phyloP scores from a whole-genome alignment of 2,888 invertebrate genomes.

The Acanthosoma haemorrhoidale region DNA sequence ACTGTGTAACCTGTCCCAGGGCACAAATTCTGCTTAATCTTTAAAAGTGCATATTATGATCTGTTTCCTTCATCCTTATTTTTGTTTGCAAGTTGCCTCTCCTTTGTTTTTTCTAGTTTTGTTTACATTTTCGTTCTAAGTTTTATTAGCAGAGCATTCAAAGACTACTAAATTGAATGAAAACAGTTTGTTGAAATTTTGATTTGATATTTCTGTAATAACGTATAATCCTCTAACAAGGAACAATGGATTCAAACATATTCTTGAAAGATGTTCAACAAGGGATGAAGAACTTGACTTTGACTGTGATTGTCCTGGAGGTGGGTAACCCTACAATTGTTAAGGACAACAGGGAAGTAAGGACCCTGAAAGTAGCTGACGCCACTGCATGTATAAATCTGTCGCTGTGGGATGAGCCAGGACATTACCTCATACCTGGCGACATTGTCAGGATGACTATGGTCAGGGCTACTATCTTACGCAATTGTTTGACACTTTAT shows the following conservation, averaged over 20 bases:
- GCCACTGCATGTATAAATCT: conserved; percentile 85
- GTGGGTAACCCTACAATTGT: conserved; percentile 82
- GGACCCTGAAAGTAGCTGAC: conserved; percentile 91
- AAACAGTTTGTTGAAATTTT: too few species aligned
- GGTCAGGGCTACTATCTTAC: conserved; percentile 84
- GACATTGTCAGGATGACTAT: conserved; percentile 85
- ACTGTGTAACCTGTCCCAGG: too few species aligned
- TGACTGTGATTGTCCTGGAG: conserved; percentile 89
- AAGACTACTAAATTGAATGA: too few species aligned
- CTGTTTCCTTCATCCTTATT: too few species aligned
- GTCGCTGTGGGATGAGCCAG: conserved; percentile 95
- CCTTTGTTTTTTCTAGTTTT: too few species aligned
- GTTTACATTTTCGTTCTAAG: too few species aligned
- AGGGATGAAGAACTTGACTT: conserved; percentile 86
- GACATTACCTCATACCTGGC: conserved; percentile 79
- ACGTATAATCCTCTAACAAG: background rate
- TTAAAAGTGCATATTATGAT: too few species aligned
- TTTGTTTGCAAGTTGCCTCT: too few species aligned
- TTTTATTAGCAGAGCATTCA: too few species aligned
- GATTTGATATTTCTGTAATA: background rate
- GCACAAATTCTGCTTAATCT: too few species aligned
- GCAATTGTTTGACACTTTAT: conserved; percentile 84
- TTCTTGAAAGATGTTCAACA: conserved; percentile 77
- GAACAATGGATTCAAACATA: background rate
- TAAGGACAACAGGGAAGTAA: conserved; percentile 92